A percentile compares a stretch with the other conserved stretches of the same genome.
Evolutionary conservation across 2,888 invertebrate genomes (phyloP).

Genomic region (Dinocampus coccinellae): DNA sequence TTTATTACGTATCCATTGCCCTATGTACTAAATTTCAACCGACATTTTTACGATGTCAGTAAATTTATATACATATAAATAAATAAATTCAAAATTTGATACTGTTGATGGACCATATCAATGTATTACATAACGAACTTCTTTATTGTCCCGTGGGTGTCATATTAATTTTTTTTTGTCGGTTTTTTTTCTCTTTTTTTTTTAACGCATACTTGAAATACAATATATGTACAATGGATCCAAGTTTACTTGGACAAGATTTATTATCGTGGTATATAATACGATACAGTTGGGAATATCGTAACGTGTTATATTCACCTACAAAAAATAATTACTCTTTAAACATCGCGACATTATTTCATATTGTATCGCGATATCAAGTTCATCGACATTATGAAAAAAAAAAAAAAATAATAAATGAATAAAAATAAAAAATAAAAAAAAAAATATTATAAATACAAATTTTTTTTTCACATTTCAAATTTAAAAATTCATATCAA

Average conservation of each 20-base stretch:
- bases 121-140: conserved; percentile 3
- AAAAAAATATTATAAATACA: background rate
- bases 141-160: background rate
- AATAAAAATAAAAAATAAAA: background rate
- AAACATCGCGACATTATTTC: background rate
- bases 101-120: background rate
- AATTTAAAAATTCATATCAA: too few relatives aligned
- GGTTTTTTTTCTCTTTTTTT: background rate
- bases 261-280: background rate
- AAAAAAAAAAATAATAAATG: background rate
- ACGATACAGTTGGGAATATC: background rate
- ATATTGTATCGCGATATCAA: background rate
- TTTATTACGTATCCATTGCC: background rate
- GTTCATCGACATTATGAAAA: background rate
- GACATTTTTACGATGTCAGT: conserved; percentile 12
- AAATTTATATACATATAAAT: background rate
- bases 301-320: background rate
- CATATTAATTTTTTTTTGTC: background rate
- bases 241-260: background rate
- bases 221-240: background rate
- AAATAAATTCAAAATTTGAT: conserved; percentile 4
- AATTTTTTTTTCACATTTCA: too few relatives aligned
- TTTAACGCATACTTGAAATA: conserved; percentile 23
- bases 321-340: background rate
- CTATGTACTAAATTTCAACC: background rate